Percentiles rank a stretch among this genome's conserved stretches.
Conservation (phyloP, 1,140 invertebrate genomes). For the Caenorhabditis tropicalis region DNA sequence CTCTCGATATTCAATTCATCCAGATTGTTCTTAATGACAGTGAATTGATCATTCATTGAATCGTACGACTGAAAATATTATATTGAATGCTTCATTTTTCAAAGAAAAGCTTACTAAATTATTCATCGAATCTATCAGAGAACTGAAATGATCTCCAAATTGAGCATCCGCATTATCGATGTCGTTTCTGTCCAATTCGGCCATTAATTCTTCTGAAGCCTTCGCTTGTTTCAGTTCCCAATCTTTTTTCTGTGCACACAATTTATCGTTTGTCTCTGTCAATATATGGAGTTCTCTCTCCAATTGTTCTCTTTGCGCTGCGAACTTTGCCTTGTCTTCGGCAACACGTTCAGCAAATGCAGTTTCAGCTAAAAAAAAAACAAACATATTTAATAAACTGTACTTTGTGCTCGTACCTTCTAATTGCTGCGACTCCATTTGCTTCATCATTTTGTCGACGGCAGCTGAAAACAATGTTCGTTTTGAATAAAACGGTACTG, state of each 20-base stretch:
- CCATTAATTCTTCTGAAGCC: background rate
- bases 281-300: background rate
- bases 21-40: background rate
- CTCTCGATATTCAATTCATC: constrained; percentile 11
- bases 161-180: background rate
- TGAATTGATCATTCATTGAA: constrained; percentile 15
- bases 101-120: background rate
- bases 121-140: background rate
- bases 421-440: background rate
- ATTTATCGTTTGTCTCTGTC: background rate
- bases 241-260: background rate
- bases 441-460: background rate
- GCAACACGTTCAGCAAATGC: background rate
- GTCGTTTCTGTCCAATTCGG: background rate
- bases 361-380: background rate
- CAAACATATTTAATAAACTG: background rate
- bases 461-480: background rate
- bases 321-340: background rate
- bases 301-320: background rate
- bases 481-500: background rate
- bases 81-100: background rate
- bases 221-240: background rate
- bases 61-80: background rate
- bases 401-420: background rate
- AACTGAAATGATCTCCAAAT: background rate